A percentile compares a stretch with the other conserved stretches of the same genome.
These are phyloP conservation scores for Drosophila quinaria DNA, from an alignment of 2,888 invertebrate genomes.

Conservation along the genomic window DNA sequence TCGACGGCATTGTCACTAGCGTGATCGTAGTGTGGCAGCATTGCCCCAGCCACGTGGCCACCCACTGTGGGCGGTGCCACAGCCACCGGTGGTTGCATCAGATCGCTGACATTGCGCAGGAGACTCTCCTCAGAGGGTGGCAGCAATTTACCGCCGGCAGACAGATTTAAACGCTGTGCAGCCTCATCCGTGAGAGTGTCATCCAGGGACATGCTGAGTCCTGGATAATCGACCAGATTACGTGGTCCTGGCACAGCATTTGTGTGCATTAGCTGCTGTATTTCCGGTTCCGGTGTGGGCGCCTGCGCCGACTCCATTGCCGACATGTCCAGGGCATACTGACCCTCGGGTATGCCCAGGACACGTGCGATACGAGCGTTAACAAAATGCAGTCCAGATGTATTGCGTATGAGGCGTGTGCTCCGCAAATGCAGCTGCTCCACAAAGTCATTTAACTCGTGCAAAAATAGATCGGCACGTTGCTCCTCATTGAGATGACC, in stretches of 20 bases:
- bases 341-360: constrained; percentile 85
- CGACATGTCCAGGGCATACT: constrained; percentile 83
- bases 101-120: constrained; percentile 83
- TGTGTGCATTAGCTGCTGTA: constrained; percentile 43
- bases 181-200: constrained; percentile 84
- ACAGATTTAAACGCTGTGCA: constrained; percentile 83
- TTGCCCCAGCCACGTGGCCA: constrained; percentile 45
- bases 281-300: constrained; percentile 67
- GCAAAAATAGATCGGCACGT: constrained; percentile 83
- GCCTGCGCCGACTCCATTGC: constrained; percentile 82
- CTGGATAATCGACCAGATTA: constrained; percentile 82
- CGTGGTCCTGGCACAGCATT: constrained; percentile 45
- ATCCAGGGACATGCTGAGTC: constrained; percentile 84
- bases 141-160: constrained; percentile 83
- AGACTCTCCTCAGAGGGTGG: constrained; percentile 85
- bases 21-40: constrained; percentile 83
- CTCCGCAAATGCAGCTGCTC: constrained; percentile 83
- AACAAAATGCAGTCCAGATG: constrained; percentile 84
- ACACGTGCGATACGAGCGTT: constrained; percentile 81
- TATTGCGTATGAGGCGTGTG: constrained; percentile 83
- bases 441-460: constrained; percentile 84
- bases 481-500: constrained; percentile 82
- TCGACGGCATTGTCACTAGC: constrained; percentile 85
- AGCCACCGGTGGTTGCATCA: constrained; percentile 77
- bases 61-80: constrained; percentile 49